Percentiles rank a stretch among this genome's conserved stretches.
These are phyloP conservation scores for Zonitis immaculata DNA, from an alignment of 2,888 invertebrate species.

Conservation along the genomic window DNA sequence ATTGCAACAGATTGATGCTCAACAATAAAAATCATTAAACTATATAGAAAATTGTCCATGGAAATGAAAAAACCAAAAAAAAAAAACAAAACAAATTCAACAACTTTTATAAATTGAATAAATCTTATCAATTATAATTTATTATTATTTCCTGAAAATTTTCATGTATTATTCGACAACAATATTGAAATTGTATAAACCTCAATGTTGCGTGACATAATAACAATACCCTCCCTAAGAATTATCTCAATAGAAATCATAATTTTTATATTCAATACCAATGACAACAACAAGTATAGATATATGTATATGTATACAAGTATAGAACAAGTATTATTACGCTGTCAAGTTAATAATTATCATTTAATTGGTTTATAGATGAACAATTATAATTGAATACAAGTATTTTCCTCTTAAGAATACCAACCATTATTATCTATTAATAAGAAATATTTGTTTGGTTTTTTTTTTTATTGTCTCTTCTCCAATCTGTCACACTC, in stretches of 20 bases:
- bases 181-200: slow-evolving; percentile 5
- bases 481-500: too few species aligned
- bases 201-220: slow-evolving; percentile 12
- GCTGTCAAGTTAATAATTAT: not conserved
- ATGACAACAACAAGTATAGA: too few species aligned
- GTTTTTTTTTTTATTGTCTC: not conserved
- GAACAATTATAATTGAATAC: too few species aligned
- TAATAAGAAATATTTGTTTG: not conserved
- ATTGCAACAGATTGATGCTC: too few species aligned
- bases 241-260: too few species aligned
- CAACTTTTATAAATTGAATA: not conserved
- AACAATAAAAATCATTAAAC: not conserved
- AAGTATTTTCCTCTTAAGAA: too few species aligned
- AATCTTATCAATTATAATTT: not conserved
- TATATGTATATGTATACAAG: too few species aligned
- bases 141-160: too few species aligned
- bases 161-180: not conserved
- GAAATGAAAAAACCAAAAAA: not conserved
- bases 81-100: not conserved
- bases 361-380: not conserved
- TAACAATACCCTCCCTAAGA: slow-evolving; percentile 3
- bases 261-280: too few species aligned
- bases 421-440: too few species aligned
- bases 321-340: not conserved
- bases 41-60: not conserved